Evolutionary conservation across 2,797 vertebrate species (phyloP).

Genomic region (Labeo calbasu): DNA sequence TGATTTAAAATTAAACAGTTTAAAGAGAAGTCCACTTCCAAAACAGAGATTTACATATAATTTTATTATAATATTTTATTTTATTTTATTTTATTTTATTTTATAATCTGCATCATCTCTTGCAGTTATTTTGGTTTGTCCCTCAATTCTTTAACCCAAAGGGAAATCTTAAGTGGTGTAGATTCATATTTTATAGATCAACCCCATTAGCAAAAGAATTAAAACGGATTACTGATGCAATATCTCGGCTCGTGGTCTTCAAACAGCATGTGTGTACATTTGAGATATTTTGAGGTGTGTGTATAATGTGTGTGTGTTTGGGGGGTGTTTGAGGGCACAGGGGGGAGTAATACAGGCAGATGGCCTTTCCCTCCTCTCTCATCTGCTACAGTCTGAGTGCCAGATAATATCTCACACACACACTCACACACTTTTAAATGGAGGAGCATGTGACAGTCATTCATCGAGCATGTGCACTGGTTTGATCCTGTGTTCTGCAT

Average conservation of each 20-base stretch:
- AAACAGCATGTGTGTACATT: constrained; percentile 37
- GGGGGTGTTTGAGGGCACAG: constrained; percentile 41
- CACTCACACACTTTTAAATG: constrained; percentile 16
- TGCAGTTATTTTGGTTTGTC: constrained; percentile 3
- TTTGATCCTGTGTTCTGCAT: constrained; percentile 31
- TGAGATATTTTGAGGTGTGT: constrained; percentile 45
- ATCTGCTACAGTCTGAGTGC: constrained; percentile 50
- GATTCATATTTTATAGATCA: background rate
- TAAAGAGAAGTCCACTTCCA: too few relatives aligned
- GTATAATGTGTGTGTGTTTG: constrained; percentile 16
- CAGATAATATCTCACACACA: constrained; percentile 46
- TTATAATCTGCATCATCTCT: background rate
- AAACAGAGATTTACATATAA: too few relatives aligned
- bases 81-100: background rate
- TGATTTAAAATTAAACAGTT: background rate
- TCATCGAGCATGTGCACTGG: constrained; percentile 9
- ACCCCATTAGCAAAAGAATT: background rate
- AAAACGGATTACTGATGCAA: constrained; percentile 25
- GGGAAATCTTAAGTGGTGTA: background rate
- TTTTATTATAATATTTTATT: background rate
- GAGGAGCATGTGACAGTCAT: constrained; percentile 1
- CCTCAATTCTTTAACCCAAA: background rate
- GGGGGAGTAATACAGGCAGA: constrained; percentile 51
- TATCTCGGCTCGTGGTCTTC: constrained; percentile 8
- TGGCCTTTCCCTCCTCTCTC: constrained; percentile 51